Percentiles rank a stretch among this genome's conserved stretches.
These are phyloP conservation scores for Scrobipalpa costella DNA, from an alignment of 2,888 invertebrate species.

Conservation along the genomic window DNA sequence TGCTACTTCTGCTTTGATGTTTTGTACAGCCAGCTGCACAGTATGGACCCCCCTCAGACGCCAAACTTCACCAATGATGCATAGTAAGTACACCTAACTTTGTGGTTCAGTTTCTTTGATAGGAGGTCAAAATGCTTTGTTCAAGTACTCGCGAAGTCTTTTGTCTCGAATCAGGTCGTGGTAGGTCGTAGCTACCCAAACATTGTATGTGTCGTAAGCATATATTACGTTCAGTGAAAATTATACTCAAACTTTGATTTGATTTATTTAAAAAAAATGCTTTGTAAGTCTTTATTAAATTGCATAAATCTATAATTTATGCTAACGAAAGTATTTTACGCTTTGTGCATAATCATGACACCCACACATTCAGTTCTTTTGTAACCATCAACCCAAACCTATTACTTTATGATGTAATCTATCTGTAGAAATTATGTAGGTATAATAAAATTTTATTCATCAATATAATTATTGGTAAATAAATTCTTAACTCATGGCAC, in stretches of 20 bases:
- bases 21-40: slow-evolving; percentile 95
- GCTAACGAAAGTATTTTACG: slow-evolving; percentile 8
- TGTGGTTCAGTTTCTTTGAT: slow-evolving; percentile 25
- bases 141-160: slow-evolving; percentile 43
- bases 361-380: slow-evolving; percentile 7
- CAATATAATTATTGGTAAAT: no score
- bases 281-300: background rate
- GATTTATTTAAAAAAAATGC: background rate
- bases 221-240: background rate
- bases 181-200: slow-evolving; percentile 37
- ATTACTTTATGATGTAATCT: no score
- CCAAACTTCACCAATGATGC: slow-evolving; percentile 97
- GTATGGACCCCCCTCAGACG: slow-evolving; percentile 93
- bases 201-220: slow-evolving; percentile 21
- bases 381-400: background rate
- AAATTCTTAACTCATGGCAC: no score
- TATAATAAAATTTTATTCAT: no score
- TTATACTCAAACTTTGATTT: background rate
- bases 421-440: no score
- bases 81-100: slow-evolving; percentile 86
- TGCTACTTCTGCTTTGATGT: slow-evolving; percentile 99
- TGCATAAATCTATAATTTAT: background rate
- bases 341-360: background rate
- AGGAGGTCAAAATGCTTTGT: slow-evolving; percentile 42
- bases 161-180: slow-evolving; percentile 55